Base-by-base conservation (phyloP, 2,113 vertebrate species). In the Labrus mixtus region DNA sequence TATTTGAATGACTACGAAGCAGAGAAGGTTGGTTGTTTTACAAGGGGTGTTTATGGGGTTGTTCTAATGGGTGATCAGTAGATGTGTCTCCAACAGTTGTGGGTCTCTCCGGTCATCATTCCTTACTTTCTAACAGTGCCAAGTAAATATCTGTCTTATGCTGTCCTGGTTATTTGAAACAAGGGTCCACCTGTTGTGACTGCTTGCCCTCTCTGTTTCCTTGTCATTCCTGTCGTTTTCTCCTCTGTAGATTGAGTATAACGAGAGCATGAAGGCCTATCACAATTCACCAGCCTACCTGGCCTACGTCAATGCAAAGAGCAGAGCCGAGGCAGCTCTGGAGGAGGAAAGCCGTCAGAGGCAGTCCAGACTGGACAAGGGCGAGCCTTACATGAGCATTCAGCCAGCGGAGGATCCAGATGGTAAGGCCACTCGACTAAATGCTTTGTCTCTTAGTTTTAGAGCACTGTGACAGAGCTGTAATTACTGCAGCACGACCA, bases 1-100 rank as follows among this genome's bases (percentile, higher is more conserved):
- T 99, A 99, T 96, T 96, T 99, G 95, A 99, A 99, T 91, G 98
- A 99, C 95, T 99, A 99, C 95, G 98, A 99, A 96, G 98, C 98
- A 93, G 98, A 99, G 94, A 99, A 99, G 98, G 98, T 99, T 96
- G 92, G 93, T 94, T 90, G 89, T 92, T 92, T 91, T 89, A 81
- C 73, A 79, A 62, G 46, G 78, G 74, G 72, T 83, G 85, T 88
- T 72, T 55, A 51, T 74, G 67, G 76, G 72, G 4, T 3, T 84
- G 60, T 82, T 80, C 68, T 90, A 57, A 83, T 70, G 84, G 87
- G 76, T 80, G 82, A 85, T 71, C 75, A 82, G 62, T 77, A 82
- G 82, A 67, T 89, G 82, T 89, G 85, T 86, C 90, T 86, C 84
- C 59, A 43, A 71, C 79, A 82, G 83, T 79, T 86, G 87, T 86